Percentiles rank a stretch among this genome's conserved stretches.
phyloP scores from a whole-genome alignment of 1,140 invertebrate species.

The Aricia agestis region DNA sequence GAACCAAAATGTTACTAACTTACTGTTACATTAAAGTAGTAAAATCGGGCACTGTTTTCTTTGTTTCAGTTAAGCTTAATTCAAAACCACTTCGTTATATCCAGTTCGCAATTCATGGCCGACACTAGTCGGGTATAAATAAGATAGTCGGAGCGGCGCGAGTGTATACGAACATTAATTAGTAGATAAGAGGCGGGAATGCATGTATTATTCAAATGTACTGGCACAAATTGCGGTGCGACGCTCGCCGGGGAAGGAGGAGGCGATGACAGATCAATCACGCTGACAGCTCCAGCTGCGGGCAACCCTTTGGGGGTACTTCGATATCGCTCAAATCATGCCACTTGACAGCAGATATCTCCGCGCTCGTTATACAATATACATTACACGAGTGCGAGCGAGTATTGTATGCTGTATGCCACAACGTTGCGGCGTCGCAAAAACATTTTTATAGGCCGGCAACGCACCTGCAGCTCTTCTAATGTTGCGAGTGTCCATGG shows the following conservation, averaged over 20 bases:
- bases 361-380: neutral
- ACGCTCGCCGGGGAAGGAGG: neutral
- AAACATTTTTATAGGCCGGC: no score
- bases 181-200: neutral
- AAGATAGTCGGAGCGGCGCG: neutral
- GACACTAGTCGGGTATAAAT: neutral
- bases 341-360: no score
- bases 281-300: neutral
- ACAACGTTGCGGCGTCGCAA: no score
- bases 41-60: no score
- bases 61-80: neutral
- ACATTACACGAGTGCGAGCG: neutral
- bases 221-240: neutral
- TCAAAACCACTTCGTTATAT: neutral
- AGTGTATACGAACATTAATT: slow-evolving; percentile 12
- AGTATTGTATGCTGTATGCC: no score
- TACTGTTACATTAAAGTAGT: no score
- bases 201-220: slow-evolving; percentile 15
- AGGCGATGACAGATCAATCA: neutral
- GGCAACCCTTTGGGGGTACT: neutral
- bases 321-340: neutral
- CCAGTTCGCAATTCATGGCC: neutral
- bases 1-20: no score
- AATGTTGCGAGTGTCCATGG: no score
- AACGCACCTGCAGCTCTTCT: no score